Evolutionary conservation across 2,888 invertebrate species (phyloP), one percentile per base, ranked within the genome.

Genomic region (Elysia crispata): DNA sequence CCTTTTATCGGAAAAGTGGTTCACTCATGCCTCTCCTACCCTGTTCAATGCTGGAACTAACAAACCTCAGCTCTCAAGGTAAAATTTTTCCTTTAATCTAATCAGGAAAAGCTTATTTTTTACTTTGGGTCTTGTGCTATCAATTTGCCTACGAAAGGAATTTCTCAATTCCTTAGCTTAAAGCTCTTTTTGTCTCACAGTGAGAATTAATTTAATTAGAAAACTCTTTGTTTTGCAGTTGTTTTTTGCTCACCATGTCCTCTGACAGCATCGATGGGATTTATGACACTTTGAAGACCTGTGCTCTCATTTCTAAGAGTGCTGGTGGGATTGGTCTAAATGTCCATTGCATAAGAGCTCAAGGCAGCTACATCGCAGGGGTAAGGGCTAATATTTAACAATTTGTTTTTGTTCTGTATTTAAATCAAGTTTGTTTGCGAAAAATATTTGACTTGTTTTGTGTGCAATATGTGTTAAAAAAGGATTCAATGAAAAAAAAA

Each of bases 21-120:
- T 99, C 91, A 99, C 98, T 0, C 99, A 99, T 93, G 99, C 98
- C 1, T 98, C 98, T 41, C 98, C 99, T 0, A 99, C 99, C 0
- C 94, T 99, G 50, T 99, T 98, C 92, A 96, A 98, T 85, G 97
- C 99, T 62, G 98, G 96, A 33, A 98, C 99, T 0, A 95, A 94
- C 25, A 94, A 95, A 50, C 98, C 98, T 20, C 98, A 99, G 91
- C 93, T 99, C 82, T 98, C 98, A 0, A 97, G 94, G 94, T 94
- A 89, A 75, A 41, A 6, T 70, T 31, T 3, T 11, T 49, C 30
- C 20, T 70, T n/a, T 41, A 33, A 31, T n/a, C 70, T 41, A n/a
- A 70, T 60, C 23, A 60, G 25, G 6, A 23, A 13, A 13, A 23
- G n/a, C 6, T n/a, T 23, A 6, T 25, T 60, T 3, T 15, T 25